Base-by-base conservation (phyloP, 2,113 vertebrate species). In the Phaethornis superciliosus region DNA sequence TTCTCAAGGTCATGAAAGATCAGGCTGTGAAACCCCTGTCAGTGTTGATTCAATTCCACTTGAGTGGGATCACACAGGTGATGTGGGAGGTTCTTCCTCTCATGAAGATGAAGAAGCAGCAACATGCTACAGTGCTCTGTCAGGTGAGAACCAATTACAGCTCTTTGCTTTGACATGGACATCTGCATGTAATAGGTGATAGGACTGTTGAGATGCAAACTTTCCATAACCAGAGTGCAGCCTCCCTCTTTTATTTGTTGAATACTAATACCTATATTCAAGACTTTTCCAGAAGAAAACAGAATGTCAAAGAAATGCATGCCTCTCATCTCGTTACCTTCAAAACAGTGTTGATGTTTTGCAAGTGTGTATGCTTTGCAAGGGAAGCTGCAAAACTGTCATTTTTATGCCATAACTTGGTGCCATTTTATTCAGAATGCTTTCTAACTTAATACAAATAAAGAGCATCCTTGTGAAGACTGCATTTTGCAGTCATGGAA, bases 21-120 rank as follows among this genome's bases (percentile, higher is more conserved):
- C 99, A 1, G 99, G 99, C 28, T 97, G 99, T 8, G 99, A 99
- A 96, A 99, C 99, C 4, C 99, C 99, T 0, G 98, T 98, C 96
- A 99, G 99, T 15, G 98, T 99, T 89, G 99, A 99, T 97, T 99
- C 99, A 78, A 99, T 99, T 96, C 99, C 99, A 0, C 98, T 99
- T 4, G 99, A 99, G 97, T 99, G 99, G 99, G 99, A 99, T 86
- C 99, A 99, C 98, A 99, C 99, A 1, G 99, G 99, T 16, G 99
- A 99, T 4, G 99, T 99, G 84, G 99, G 99, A 18, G 99, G 99
- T 21, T 99, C 99, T 30, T 99, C 99, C 22, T 99, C 99, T 9
- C 98, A 98, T 0, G 98, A 99, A 97, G 99, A 99, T 0, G 99
- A 99, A 11, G 99, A 99, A 63, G 99, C 99, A 22, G 97, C 94